phyloP scores from a whole-genome alignment of 2,888 invertebrate genomes.

The Boloria selene region DNA sequence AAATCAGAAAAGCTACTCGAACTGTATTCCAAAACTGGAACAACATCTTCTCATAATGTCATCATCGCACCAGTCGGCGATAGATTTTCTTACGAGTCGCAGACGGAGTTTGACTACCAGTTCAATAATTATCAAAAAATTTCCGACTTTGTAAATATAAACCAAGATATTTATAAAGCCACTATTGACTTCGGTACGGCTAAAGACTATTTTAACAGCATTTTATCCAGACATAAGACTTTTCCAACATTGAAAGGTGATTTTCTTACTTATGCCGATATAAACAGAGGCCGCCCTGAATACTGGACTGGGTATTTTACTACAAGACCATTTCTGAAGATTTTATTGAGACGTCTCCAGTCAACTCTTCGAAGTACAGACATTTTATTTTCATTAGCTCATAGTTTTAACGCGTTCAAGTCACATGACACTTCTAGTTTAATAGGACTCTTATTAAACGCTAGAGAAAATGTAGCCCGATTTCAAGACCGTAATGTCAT shows the following conservation, averaged over 20 bases:
- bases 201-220: conserved; percentile 90
- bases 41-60: conserved; percentile 93
- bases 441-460: conserved; percentile 77
- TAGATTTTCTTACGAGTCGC: conserved; percentile 93
- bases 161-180: conserved; percentile 86
- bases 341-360: conserved; percentile 91
- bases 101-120: conserved; percentile 96
- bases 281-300: conserved; percentile 91
- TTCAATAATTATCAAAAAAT: conserved; percentile 94
- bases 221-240: conserved; percentile 82
- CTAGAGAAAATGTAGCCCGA: conserved; percentile 90
- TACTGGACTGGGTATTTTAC: conserved; percentile 99
- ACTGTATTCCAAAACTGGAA: conserved; percentile 94
- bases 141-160: conserved; percentile 91
- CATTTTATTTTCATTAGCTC: conserved; percentile 90
- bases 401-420: conserved; percentile 84
- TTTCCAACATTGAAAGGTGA: conserved; percentile 92
- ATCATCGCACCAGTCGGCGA: conserved; percentile 96
- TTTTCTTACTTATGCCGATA: conserved; percentile 97
- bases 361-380: conserved; percentile 90
- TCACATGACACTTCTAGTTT: conserved; percentile 78
- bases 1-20: conserved; percentile 92
- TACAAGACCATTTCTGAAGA: conserved; percentile 92
- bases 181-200: conserved; percentile 94
- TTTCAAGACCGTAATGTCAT: conserved; percentile 99